Evolutionary conservation across 2,797 vertebrate genomes (phyloP).

Genomic region (Melanotaenia maccullochi): DNA sequence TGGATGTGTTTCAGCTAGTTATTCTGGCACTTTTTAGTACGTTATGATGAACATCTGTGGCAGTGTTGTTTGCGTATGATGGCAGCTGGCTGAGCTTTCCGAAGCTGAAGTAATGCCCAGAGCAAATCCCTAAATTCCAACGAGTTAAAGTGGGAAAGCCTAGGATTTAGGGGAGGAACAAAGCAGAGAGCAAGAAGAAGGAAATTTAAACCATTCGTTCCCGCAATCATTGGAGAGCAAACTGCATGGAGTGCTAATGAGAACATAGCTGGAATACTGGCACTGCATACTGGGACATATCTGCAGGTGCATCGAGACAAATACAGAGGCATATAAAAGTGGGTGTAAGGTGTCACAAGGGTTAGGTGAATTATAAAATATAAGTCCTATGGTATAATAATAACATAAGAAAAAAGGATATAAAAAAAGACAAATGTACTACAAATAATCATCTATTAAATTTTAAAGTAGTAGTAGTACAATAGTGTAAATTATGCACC

Average conservation of each 20-base stretch:
- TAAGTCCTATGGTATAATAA: not conserved
- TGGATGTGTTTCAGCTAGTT: not conserved
- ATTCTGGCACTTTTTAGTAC: not conserved
- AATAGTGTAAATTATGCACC: not conserved
- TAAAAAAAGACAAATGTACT: not conserved
- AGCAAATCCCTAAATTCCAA: not conserved
- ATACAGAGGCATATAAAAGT: too few species aligned
- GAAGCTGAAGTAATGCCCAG: not conserved
- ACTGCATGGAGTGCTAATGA: not conserved
- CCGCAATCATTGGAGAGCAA: not conserved
- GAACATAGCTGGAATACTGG: too few species aligned
- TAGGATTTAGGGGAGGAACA: not conserved
- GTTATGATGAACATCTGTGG: not conserved
- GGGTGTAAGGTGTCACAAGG: not conserved
- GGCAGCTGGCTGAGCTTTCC: not conserved
- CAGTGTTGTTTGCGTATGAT: not conserved
- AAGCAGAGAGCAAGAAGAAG: not conserved
- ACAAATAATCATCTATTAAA: not conserved
- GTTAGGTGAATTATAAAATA: not conserved
- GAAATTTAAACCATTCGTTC: not conserved
- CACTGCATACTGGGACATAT: not conserved
- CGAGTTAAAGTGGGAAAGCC: not conserved
- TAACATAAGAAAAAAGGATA: not conserved
- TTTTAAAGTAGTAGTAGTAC: not conserved
- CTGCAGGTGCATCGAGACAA: not conserved